These are phyloP conservation scores for Argentina silus DNA, from an alignment of 2,797 vertebrate genomes.

Conservation along the genomic window DNA sequence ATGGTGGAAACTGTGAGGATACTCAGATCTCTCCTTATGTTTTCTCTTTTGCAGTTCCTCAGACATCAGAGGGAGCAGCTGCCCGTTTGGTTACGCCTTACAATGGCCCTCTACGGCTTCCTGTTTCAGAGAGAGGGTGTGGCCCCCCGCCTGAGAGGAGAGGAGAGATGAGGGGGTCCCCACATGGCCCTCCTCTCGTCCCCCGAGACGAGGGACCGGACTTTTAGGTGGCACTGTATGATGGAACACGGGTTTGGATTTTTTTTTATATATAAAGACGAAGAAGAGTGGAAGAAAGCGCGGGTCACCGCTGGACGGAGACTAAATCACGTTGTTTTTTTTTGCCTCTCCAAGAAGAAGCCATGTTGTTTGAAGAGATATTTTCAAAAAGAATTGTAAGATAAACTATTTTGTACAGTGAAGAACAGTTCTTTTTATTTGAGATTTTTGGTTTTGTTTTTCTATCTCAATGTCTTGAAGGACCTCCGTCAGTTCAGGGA, in stretches of 20 bases:
- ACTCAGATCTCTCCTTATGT: background rate
- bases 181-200: constrained; percentile 30
- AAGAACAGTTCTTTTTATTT: constrained; percentile 73
- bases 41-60: constrained; percentile 63
- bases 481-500: constrained; percentile 78
- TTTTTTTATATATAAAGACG: constrained; percentile 48
- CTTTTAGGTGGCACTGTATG: constrained; percentile 78
- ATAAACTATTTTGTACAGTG: constrained; percentile 83
- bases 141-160: constrained; percentile 5
- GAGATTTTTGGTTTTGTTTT: constrained; percentile 25
- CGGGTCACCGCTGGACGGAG: constrained; percentile 79
- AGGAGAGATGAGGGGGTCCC: background rate
- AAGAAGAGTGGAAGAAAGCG: constrained; percentile 68
- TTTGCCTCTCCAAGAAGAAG: constrained; percentile 72
- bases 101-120: constrained; percentile 72
- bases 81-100: constrained; percentile 77
- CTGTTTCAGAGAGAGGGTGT: constrained; percentile 72
- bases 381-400: constrained; percentile 82
- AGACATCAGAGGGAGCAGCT: constrained; percentile 72
- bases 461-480: constrained; percentile 72
- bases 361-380: constrained; percentile 81
- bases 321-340: constrained; percentile 44
- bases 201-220: constrained; percentile 53
- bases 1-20: background rate
- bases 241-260: constrained; percentile 77